Percentiles rank a stretch among this genome's conserved stretches.
Evolutionary conservation across 2,888 invertebrate genomes (phyloP).

Genomic region (Sarcophaga variegata): DNA sequence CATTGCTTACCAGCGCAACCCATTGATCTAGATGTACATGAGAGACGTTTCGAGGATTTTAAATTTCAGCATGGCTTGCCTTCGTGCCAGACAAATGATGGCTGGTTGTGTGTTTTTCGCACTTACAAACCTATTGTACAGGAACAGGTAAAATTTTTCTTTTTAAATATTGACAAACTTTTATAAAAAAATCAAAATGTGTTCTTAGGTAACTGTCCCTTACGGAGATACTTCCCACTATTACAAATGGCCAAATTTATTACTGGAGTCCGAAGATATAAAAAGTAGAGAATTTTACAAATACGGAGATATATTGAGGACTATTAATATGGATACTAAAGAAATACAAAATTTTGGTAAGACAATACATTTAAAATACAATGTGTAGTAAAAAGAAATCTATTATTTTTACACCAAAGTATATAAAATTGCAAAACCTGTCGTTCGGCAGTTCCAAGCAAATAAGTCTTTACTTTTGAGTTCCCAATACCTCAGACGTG

Average conservation of each 20-base stretch:
- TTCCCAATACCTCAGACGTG: too few relatives aligned
- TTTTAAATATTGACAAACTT: neutral
- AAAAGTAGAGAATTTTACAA: conserved; percentile 72
- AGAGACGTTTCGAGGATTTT: conserved; percentile 73
- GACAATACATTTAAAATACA: neutral
- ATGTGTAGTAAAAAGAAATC: too few relatives aligned
- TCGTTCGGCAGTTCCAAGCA: too few relatives aligned
- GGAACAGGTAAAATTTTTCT: conserved; percentile 67
- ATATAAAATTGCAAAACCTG: too few relatives aligned
- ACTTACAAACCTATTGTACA: conserved; percentile 72
- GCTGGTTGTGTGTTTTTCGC: conserved; percentile 80
- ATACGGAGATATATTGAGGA: conserved; percentile 74
- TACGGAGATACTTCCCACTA: conserved; percentile 70
- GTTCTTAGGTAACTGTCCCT: conserved; percentile 52
- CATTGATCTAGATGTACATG: conserved; percentile 30
- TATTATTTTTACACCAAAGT: too few relatives aligned
- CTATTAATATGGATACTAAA: conserved; percentile 73
- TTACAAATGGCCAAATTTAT: conserved; percentile 73
- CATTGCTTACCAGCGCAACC: conserved; percentile 71
- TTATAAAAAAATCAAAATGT: neutral
- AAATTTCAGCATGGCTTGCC: conserved; percentile 78
- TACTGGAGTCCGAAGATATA: conserved; percentile 43
- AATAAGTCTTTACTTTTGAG: too few relatives aligned
- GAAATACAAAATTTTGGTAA: conserved; percentile 73
- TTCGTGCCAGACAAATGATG: conserved; percentile 77